Conservation (phyloP, 2,797 vertebrate species). For the Cheirogaleus major region DNA sequence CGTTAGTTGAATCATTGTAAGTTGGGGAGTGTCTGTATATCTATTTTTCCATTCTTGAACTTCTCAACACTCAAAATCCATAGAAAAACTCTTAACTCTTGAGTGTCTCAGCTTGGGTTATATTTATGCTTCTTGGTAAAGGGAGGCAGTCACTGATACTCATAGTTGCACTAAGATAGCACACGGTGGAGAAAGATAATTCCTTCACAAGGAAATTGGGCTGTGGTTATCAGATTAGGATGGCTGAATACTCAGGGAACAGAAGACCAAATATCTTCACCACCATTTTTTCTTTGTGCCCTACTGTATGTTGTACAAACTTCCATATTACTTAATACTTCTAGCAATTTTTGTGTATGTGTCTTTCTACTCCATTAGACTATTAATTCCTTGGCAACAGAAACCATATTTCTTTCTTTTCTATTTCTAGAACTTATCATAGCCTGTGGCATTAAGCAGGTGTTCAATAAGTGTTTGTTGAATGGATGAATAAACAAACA, state of each 20-base stretch:
- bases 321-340: not conserved
- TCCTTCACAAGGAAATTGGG: not conserved
- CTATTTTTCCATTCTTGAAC: not conserved
- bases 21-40: not conserved
- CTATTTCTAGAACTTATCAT: not conserved
- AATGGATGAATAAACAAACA: not conserved
- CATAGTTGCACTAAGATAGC: not conserved
- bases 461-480: not conserved
- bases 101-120: not conserved
- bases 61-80: not conserved
- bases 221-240: not conserved
- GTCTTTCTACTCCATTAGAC: not conserved
- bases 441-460: not conserved
- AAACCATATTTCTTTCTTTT: not conserved
- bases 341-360: not conserved
- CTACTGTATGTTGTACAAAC: not conserved
- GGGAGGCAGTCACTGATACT: not conserved
- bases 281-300: not conserved
- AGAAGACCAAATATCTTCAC: not conserved
- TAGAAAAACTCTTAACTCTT: not conserved
- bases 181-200: not conserved
- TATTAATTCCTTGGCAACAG: not conserved
- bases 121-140: not conserved
- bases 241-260: not conserved
- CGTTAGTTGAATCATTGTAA: not conserved